Evolutionary conservation across 2,797 vertebrate genomes (phyloP).

Genomic region (Artibeus lituratus): DNA sequence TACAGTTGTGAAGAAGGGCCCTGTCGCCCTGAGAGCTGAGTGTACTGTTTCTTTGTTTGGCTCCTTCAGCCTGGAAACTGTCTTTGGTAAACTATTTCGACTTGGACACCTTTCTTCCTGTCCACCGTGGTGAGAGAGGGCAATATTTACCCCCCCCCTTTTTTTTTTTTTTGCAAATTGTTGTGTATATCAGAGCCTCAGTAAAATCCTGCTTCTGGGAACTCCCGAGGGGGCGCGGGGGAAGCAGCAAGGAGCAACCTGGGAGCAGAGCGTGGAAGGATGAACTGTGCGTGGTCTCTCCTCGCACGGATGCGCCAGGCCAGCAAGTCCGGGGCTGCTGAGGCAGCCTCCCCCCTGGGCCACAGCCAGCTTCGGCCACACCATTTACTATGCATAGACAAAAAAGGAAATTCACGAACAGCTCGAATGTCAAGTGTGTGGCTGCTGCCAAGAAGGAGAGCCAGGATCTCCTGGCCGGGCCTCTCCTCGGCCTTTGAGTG

Average conservation of each 20-base stretch:
- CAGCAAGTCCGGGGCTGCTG: slow-evolving; percentile 52
- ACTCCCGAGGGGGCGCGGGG: no score
- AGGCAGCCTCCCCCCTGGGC: background rate
- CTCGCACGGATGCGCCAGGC: background rate
- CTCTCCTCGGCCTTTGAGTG: background rate
- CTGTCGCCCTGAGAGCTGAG: background rate
- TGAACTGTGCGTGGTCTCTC: slow-evolving; percentile 33
- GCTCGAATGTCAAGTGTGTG: slow-evolving; percentile 17
- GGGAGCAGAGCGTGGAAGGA: background rate
- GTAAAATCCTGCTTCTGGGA: background rate
- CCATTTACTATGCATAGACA: slow-evolving; percentile 16
- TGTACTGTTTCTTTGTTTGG: background rate
- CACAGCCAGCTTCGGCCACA: background rate
- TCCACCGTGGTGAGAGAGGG: background rate
- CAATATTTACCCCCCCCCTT: no score
- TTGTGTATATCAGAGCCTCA: background rate
- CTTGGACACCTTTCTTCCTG: background rate
- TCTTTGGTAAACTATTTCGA: background rate
- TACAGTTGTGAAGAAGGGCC: background rate
- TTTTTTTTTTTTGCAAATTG: background rate
- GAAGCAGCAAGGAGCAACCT: background rate
- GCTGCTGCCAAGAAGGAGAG: slow-evolving; percentile 53
- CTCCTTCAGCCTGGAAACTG: background rate
- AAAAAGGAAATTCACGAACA: slow-evolving; percentile 57
- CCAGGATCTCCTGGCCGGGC: background rate